These are phyloP conservation scores for Drosophila oshimai DNA, from an alignment of 1,140 invertebrate genomes.

Conservation along the genomic window DNA sequence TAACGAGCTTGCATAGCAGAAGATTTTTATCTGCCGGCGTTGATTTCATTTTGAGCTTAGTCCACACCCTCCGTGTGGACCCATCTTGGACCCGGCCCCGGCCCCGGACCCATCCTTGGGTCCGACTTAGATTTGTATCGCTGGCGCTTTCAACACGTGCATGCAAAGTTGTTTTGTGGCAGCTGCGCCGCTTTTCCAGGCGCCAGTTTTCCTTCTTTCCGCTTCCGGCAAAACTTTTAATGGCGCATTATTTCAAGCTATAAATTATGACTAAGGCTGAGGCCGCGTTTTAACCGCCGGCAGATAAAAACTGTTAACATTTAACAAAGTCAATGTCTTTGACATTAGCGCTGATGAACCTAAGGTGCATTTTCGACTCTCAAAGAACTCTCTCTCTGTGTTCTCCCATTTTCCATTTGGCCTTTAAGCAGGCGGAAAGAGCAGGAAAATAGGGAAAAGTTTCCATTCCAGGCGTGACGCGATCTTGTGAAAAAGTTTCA, in stretches of 20 bases:
- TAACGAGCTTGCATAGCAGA: slow-evolving; percentile 79
- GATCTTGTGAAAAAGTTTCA: slow-evolving; percentile 40
- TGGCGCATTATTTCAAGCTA: slow-evolving; percentile 74
- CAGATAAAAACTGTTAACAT: slow-evolving; percentile 73
- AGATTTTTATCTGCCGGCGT: slow-evolving; percentile 79
- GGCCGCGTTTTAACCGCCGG: slow-evolving; percentile 39
- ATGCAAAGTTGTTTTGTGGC: slow-evolving; percentile 66
- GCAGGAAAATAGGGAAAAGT: slow-evolving; percentile 22
- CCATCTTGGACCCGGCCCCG: too few species aligned
- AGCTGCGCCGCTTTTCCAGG: slow-evolving; percentile 40
- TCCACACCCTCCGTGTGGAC: background rate
- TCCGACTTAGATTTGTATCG: slow-evolving; percentile 73
- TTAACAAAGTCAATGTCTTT: slow-evolving; percentile 60
- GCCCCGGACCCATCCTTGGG: too few species aligned
- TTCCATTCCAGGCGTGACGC: slow-evolving; percentile 24
- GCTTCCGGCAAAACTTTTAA: slow-evolving; percentile 64
- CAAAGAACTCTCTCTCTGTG: background rate
- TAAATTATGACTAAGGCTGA: slow-evolving; percentile 70
- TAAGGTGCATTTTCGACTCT: slow-evolving; percentile 6
- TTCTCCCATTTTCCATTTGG: slow-evolving; percentile 28
- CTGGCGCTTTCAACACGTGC: slow-evolving; percentile 73
- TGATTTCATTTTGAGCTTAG: slow-evolving; percentile 74
- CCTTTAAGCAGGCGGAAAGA: slow-evolving; percentile 29
- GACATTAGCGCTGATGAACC: slow-evolving; percentile 53
- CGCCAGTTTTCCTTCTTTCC: slow-evolving; percentile 24